Conservation (phyloP, 1,140 invertebrate genomes). For the Neodiprion lecontei region DNA sequence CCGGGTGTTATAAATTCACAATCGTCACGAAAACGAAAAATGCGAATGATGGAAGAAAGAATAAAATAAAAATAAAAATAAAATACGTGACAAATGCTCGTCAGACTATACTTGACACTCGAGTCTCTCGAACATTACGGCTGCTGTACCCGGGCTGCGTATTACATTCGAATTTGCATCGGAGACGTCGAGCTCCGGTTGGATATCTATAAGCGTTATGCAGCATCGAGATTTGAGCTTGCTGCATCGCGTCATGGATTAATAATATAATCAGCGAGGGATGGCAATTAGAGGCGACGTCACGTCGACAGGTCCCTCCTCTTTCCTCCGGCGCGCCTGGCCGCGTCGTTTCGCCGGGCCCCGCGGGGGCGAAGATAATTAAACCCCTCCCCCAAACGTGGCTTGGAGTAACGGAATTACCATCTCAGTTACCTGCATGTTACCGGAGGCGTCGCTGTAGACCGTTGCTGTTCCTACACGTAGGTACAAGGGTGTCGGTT, state of each 20-base stretch:
- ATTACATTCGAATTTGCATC: no score
- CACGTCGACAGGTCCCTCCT: slow-evolving; percentile 38
- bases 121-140: no score
- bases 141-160: no score
- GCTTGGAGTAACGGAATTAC: slow-evolving; percentile 20
- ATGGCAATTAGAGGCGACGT: slow-evolving; percentile 40
- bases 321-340: not conserved
- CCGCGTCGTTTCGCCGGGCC: slow-evolving; percentile 25
- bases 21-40: no score
- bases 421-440: slow-evolving; percentile 40
- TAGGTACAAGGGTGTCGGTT: not conserved
- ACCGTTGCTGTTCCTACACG: slow-evolving; percentile 12
- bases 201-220: not conserved
- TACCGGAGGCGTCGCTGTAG: slow-evolving; percentile 27
- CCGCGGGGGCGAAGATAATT: slow-evolving; percentile 40
- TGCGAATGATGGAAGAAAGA: no score
- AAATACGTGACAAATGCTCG: no score
- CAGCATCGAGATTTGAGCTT: not conserved
- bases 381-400: slow-evolving; percentile 34
- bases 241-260: slow-evolving; percentile 27
- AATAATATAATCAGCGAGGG: slow-evolving; percentile 42
- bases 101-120: no score
- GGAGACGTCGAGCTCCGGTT: not conserved
- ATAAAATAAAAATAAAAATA: no score
- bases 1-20: no score